Evolutionary conservation across 2,888 invertebrate genomes (phyloP), one percentile per base, ranked within the genome.

Genomic region (Harpagoxenus sublaevis): DNA sequence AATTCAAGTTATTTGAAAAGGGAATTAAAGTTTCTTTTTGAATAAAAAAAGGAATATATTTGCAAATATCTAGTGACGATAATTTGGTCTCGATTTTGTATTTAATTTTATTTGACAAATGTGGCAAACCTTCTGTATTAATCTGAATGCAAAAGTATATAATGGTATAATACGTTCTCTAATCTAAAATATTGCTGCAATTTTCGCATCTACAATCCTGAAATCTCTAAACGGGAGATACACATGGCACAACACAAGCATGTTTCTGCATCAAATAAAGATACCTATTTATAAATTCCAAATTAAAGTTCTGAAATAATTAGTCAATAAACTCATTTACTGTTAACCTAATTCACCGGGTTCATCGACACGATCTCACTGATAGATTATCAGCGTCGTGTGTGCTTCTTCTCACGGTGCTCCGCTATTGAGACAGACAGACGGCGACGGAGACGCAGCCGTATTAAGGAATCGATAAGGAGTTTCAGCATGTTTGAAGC

Each of bases 381-480:
- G 15, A 79, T 63, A 45, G 68, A 84, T 79, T 84, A 79, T 79
- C 68, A 23, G 8, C 68, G 39, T 62, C 68, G 78, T 83, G n/a
- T 75, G 75, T 70, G 70, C 68, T 57, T 60, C 79, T 68, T 79
- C 79, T 70, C 83, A 78, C 60, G 68, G 48, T 79, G 39, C 62
- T 84, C 28, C 42, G 31, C 53, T 39, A 65, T 23, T 48, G 75
- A 66, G 45, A 77, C 35, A 57, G 65, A 77, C 53, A 77, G 35
- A 77, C 83, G 28, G 68, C 45, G 42, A 18, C 15, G 51, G 51
- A 66, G 68, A 79, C 39, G 71, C 48, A 79, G 60, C 60, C 79
- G 79, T 71, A 71, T 79, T 79, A 79, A 79, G 79, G 48, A 79
- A 71, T 71, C 79, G 79, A 79, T 79, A 79, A 79, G 79, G 57